These are phyloP conservation scores for Aphyosemion australe DNA, from an alignment of 2,113 vertebrate species.

Conservation along the genomic window DNA sequence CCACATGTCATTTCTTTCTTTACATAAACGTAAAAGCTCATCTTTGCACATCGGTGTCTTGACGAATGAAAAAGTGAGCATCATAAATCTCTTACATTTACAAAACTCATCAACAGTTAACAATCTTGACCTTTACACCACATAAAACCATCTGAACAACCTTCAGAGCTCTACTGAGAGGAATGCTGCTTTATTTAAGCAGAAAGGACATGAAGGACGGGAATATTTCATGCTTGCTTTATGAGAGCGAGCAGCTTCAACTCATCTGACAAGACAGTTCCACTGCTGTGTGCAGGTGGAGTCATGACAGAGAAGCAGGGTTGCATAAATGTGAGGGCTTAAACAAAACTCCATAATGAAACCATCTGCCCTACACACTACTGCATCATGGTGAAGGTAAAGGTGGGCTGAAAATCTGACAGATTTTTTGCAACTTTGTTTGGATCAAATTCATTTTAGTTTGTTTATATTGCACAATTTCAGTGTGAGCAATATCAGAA, in stretches of 20 bases:
- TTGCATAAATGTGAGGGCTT: slow-evolving; percentile 21
- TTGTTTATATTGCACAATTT: not conserved
- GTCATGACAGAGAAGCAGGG: slow-evolving; percentile 40
- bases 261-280: slow-evolving; percentile 15
- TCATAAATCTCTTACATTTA: not conserved
- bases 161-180: not conserved
- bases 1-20: too few species aligned
- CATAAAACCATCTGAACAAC: not conserved
- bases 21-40: too few species aligned
- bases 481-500: too few species aligned
- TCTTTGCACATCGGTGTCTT: too few species aligned
- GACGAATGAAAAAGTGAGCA: too few species aligned
- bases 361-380: slow-evolving; percentile 42
- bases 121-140: not conserved
- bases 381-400: too few species aligned
- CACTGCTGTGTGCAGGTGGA: slow-evolving; percentile 29
- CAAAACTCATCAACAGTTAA: not conserved
- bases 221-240: slow-evolving; percentile 44
- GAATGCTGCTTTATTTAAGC: not conserved
- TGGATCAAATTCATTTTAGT: not conserved
- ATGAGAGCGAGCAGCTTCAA: slow-evolving; percentile 18
- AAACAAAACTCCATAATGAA: not conserved
- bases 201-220: slow-evolving; percentile 15
- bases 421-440: too few species aligned
- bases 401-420: slow-evolving; percentile 20